These are phyloP conservation scores for Hydropsyche tenuis DNA, from an alignment of 1,140 invertebrate species.

Conservation along the genomic window DNA sequence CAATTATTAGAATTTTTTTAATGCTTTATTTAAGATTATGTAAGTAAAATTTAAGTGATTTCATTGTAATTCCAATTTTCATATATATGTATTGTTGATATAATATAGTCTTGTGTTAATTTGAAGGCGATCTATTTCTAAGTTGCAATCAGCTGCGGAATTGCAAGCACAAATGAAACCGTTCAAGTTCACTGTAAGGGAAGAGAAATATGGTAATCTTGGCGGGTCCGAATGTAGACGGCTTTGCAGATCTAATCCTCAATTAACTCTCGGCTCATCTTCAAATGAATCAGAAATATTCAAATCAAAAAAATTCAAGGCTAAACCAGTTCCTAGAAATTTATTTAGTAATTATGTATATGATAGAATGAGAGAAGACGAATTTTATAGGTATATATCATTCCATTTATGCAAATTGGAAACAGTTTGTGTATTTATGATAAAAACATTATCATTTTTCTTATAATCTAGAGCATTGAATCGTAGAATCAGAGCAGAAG, in stretches of 20 bases:
- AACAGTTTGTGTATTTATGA: background rate
- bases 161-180: slow-evolving; percentile 68
- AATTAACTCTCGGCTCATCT: slow-evolving; percentile 58
- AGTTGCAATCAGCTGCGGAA: slow-evolving; percentile 65
- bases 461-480: slow-evolving; percentile 65
- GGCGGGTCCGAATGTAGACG: slow-evolving; percentile 52
- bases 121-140: slow-evolving; percentile 62
- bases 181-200: slow-evolving; percentile 68
- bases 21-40: background rate
- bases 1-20: background rate
- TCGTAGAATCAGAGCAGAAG: slow-evolving; percentile 71
- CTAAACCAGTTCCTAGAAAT: slow-evolving; percentile 72
- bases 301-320: slow-evolving; percentile 65
- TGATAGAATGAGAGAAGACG: slow-evolving; percentile 73
- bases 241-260: slow-evolving; percentile 64
- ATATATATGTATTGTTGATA: slow-evolving; percentile 2
- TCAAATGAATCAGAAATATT: slow-evolving; percentile 52
- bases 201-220: slow-evolving; percentile 57
- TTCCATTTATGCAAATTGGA: background rate
- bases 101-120: slow-evolving; percentile 6
- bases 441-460: background rate
- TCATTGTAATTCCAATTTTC: background rate
- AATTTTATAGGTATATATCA: slow-evolving; percentile 68
- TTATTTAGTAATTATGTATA: slow-evolving; percentile 74
- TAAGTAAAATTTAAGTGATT: background rate